Conservation (phyloP, 2,113 vertebrate genomes). For the Ammospiza nelsoni region DNA sequence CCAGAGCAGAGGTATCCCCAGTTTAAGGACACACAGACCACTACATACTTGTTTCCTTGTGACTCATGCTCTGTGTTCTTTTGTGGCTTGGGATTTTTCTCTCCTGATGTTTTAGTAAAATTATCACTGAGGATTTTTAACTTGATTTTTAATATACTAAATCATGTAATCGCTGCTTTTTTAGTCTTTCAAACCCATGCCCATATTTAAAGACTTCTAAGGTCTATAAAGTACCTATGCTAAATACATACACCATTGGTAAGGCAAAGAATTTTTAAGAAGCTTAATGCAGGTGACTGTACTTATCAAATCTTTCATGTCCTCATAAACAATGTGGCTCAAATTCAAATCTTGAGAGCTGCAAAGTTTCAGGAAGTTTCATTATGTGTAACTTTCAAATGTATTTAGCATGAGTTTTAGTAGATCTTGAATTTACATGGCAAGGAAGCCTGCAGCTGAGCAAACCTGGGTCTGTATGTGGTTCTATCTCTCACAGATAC, state of each 20-base stretch:
- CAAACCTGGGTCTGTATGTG: background rate
- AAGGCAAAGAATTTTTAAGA: background rate
- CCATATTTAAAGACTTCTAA: background rate
- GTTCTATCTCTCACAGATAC: background rate
- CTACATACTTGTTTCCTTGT: fast-evolving
- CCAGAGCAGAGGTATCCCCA: background rate
- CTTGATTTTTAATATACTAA: background rate
- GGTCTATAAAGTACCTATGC: background rate
- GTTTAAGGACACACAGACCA: background rate
- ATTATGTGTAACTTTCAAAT: background rate
- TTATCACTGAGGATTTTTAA: background rate
- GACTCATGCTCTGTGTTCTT: background rate
- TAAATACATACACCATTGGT: background rate
- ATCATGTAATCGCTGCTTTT: background rate
- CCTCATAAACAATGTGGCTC: background rate
- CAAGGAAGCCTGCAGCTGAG: background rate
- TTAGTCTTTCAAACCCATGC: background rate
- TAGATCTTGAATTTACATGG: background rate
- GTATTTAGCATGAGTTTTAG: background rate
- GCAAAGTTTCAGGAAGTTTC: background rate
- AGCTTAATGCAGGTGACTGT: background rate
- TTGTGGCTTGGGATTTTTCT: background rate
- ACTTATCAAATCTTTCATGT: background rate
- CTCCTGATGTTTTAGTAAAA: background rate
- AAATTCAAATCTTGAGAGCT: background rate